Base-by-base conservation (phyloP, 92 coral and sea anemone genomes). In the Umimayanthus chanpuru region DNA sequence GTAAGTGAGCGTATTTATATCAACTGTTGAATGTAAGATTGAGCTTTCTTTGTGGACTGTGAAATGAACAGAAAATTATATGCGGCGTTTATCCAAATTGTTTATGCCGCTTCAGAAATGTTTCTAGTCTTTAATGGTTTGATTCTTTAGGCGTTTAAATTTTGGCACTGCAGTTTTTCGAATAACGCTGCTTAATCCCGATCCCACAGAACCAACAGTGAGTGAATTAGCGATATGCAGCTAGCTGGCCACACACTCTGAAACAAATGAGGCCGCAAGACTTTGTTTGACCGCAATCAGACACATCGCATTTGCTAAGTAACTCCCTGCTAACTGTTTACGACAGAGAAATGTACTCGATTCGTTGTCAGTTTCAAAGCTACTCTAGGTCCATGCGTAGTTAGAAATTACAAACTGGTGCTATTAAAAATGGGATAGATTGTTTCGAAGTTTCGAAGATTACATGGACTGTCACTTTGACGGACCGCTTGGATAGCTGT, bases 81-180 rank as follows among this genome's bases (percentile, higher is more conserved):
- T 26, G 77, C 39, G 21, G 23, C 2, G 15, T 38, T 75, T 75
- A n/a, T 39, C 16, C 44, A 21, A 39, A 36, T 75, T 36, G 23
- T 61, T 73, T 30, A 32, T 73, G 39, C 77, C n/a, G 79, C 44
- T 39, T 32, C n/a, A 75, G 29, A 50, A 50, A 75, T 39, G 79
- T 75, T 75, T 75, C 18, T 39, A 36, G 79, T 75, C 23, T n/a
- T 38, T 75, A 36, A 20, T 75, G 26, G 79, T 36, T 75, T 43
- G 49, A 75, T 36, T 75, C 49, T 39, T 75, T 21, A 16, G 79
- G 79, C 79, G 18, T 75, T 75, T 75, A 75, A 75, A 75, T 21
- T 75, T 75, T 75, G 28, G 44, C 79, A 75, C 50, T 18, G 79
- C 41, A 39, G 40, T 12, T 75, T 39, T 39, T 15, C 21, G 11